phyloP scores from a whole-genome alignment of 2,797 vertebrate species.

The Nannoperca obscura region DNA sequence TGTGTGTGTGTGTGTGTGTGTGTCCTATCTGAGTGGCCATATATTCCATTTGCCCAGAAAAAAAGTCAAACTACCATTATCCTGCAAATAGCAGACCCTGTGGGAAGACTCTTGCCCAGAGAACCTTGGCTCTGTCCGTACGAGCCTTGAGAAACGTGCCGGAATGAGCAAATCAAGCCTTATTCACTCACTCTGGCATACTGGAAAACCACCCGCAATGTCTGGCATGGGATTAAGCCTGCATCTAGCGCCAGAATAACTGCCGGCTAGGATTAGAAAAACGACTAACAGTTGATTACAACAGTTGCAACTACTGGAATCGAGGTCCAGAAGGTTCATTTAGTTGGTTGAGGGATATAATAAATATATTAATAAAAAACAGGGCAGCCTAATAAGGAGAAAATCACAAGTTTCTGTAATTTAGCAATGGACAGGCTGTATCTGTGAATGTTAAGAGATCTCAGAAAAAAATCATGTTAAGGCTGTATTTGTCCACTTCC shows the following conservation, averaged over 20 bases:
- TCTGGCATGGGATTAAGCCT: slow-evolving; percentile 64
- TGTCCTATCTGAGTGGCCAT: slow-evolving; percentile 47
- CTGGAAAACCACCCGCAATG: slow-evolving; percentile 70
- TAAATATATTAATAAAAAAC: slow-evolving; percentile 34
- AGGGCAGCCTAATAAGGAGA: slow-evolving; percentile 50
- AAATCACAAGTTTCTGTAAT: slow-evolving; percentile 62
- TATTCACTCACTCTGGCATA: slow-evolving; percentile 63
- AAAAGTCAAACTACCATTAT: slow-evolving; percentile 62
- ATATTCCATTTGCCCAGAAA: slow-evolving; percentile 35
- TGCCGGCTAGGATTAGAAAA: slow-evolving; percentile 70
- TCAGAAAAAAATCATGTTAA: slow-evolving; percentile 31
- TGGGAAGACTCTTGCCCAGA: slow-evolving; percentile 41
- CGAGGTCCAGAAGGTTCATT: slow-evolving; percentile 52
- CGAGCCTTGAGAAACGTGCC: slow-evolving; percentile 64
- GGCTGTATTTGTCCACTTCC: neutral
- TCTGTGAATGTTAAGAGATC: slow-evolving; percentile 33
- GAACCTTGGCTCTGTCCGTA: slow-evolving; percentile 55
- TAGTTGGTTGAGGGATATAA: slow-evolving; percentile 35
- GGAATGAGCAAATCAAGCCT: slow-evolving; percentile 70
- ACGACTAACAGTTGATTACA: slow-evolving; percentile 64
- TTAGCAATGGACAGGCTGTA: slow-evolving; percentile 31
- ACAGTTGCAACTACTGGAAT: slow-evolving; percentile 66
- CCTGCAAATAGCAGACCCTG: slow-evolving; percentile 63
- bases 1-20: neutral
- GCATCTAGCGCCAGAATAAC: slow-evolving; percentile 66